phyloP scores from a whole-genome alignment of 2,888 invertebrate species.

The Lepeophtheirus nordmannii region DNA sequence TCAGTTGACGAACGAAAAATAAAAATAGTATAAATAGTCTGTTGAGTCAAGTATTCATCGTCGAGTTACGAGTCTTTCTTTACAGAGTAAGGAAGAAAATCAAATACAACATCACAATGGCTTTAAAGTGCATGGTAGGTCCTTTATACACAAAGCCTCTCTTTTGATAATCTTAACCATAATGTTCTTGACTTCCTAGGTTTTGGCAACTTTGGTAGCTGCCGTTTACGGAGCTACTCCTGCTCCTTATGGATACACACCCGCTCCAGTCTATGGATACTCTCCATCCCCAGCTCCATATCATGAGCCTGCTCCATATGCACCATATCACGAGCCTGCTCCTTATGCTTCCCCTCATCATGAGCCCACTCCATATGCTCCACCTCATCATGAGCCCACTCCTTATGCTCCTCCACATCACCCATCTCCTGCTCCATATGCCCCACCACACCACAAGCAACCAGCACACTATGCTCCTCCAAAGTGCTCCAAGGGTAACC shows the following conservation, averaged over 20 bases:
- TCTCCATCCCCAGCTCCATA: constrained; percentile 10
- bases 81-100: too few relatives aligned
- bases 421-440: background rate
- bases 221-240: background rate
- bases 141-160: too few relatives aligned
- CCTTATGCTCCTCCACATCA: constrained; percentile 5
- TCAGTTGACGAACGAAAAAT: too few relatives aligned
- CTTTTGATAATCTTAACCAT: too few relatives aligned
- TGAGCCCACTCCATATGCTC: background rate
- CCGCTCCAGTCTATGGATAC: constrained; percentile 12
- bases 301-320: background rate
- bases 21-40: too few relatives aligned
- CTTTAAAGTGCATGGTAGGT: too few relatives aligned
- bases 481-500: constrained; percentile 19
- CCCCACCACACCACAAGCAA: background rate
- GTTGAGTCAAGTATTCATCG: too few relatives aligned
- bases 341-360: constrained; percentile 1
- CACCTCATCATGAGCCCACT: constrained; percentile 7
- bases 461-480: constrained; percentile 3
- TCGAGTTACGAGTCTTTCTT: too few relatives aligned
- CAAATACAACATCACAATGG: too few relatives aligned
- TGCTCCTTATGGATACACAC: constrained; percentile 21
- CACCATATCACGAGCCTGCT: constrained; percentile 14
- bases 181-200: too few relatives aligned
- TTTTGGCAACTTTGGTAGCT: too few relatives aligned